Conservation (phyloP, 2,113 vertebrate species). For the Mastomys natalensis region DNA sequence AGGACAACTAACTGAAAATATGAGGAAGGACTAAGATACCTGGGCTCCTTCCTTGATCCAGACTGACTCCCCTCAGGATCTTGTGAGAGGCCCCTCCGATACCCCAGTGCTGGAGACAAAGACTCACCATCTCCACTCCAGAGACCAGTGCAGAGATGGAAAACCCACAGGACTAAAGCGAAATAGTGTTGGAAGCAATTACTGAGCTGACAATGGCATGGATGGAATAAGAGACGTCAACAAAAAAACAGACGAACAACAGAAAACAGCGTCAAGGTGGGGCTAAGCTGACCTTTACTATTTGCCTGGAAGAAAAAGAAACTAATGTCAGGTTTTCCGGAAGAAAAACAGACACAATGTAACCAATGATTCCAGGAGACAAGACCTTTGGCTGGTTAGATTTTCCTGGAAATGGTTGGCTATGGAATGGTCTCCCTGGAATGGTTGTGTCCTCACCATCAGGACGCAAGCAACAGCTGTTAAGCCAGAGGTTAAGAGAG, state of each 20-base stretch:
- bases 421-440: no score
- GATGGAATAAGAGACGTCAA: background rate
- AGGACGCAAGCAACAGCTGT: no score
- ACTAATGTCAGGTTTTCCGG: background rate
- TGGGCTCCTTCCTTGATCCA: background rate
- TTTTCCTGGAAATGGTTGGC: background rate
- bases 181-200: background rate
- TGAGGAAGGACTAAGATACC: background rate
- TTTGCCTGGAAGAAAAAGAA: background rate
- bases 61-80: no score
- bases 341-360: background rate
- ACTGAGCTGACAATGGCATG: background rate
- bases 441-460: background rate
- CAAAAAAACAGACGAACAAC: no score
- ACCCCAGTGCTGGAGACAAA: no score
- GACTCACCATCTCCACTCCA: background rate
- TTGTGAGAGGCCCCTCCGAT: no score
- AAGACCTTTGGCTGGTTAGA: background rate
- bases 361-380: background rate
- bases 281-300: background rate
- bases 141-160: background rate
- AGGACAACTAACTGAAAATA: background rate
- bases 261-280: background rate
- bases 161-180: background rate
- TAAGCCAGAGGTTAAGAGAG: background rate